Evolutionary conservation across 2,113 vertebrate genomes (phyloP).

Genomic region (Cygnus buccinator): DNA sequence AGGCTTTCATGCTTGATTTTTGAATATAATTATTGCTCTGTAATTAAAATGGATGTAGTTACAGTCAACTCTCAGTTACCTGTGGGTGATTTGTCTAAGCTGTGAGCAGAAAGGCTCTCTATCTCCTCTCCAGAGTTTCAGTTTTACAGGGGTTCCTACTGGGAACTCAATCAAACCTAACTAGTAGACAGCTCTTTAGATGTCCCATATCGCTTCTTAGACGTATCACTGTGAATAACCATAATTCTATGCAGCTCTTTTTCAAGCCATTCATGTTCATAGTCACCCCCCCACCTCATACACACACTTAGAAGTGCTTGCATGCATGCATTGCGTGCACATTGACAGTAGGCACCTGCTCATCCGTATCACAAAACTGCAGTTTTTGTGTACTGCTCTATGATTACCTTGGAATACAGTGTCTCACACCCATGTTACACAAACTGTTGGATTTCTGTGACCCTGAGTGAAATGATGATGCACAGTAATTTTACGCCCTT

Average conservation of each 20-base stretch:
- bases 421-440: background rate
- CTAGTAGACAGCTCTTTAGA: background rate
- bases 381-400: background rate
- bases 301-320: background rate
- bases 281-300: background rate
- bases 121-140: background rate
- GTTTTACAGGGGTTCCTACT: background rate
- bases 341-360: background rate
- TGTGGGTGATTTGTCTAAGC: background rate
- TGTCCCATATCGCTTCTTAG: background rate
- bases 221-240: background rate
- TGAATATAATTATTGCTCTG: background rate
- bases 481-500: background rate
- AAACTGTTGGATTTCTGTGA: background rate
- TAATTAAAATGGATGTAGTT: slow-evolving; percentile 18
- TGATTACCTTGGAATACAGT: background rate
- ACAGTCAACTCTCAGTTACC: background rate
- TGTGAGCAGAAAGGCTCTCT: background rate
- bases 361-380: background rate
- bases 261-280: background rate
- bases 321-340: background rate
- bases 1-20: slow-evolving; percentile 6
- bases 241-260: background rate
- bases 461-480: background rate
- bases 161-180: background rate